These are phyloP conservation scores for Stercorarius parasiticus DNA, from an alignment of 2,113 vertebrate genomes.

Conservation along the genomic window DNA sequence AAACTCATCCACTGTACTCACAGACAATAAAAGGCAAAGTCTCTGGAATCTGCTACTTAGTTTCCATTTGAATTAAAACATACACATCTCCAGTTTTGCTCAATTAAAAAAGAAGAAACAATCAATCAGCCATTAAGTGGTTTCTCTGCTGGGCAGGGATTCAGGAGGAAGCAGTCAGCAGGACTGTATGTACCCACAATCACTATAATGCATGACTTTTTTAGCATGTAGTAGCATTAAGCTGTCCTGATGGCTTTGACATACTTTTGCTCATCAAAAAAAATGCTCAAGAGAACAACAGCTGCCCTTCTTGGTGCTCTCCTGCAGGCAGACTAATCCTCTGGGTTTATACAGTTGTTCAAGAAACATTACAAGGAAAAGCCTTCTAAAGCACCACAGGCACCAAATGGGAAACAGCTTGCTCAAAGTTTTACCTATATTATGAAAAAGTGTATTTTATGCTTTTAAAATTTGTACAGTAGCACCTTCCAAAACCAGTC, in stretches of 20 bases:
- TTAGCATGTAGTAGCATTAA: background rate
- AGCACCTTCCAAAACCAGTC: background rate
- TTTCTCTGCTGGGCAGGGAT: slow-evolving; percentile 21
- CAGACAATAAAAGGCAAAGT: background rate
- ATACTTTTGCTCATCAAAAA: slow-evolving; percentile 19
- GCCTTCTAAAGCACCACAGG: background rate
- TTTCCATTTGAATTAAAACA: background rate
- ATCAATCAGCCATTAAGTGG: background rate
- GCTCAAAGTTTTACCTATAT: background rate
- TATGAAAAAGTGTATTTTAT: background rate
- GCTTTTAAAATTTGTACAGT: background rate
- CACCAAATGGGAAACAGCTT: slow-evolving; percentile 4
- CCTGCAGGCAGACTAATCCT: slow-evolving; percentile 44
- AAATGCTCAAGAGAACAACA: slow-evolving; percentile 25
- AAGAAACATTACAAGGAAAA: slow-evolving; percentile 28
- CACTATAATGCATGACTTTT: background rate
- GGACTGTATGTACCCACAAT: background rate
- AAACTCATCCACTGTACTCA: background rate
- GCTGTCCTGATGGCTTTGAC: background rate
- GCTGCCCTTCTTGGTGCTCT: slow-evolving; percentile 46
- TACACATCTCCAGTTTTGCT: background rate
- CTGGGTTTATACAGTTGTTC: slow-evolving; percentile 58
- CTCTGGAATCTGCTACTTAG: background rate
- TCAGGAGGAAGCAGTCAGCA: background rate
- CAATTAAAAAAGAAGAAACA: background rate